Evolutionary conservation across 2,797 vertebrate genomes (phyloP), one percentile per base, ranked within the genome.

Genomic region (Cyprinodon diabolis): DNA sequence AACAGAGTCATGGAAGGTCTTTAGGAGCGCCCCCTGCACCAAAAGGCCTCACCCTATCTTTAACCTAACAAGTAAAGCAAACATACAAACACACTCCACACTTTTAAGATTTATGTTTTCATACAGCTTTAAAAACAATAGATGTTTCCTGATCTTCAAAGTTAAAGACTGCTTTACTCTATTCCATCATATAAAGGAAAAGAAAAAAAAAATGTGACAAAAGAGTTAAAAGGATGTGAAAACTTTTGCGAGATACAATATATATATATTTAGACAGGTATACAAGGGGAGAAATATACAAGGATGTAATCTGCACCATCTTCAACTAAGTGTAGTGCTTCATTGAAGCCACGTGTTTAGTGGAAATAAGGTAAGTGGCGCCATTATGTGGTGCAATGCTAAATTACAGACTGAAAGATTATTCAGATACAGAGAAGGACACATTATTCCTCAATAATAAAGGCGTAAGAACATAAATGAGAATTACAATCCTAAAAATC

Each of bases 301-400:
- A 30, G 30, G 30, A 69, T 25, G 4, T 43, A 56, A 43, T 25
- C 17, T 6, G 47, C 13, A 35, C 8, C 6, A 14, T 7, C 13
- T n/a, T 65, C 21, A 45, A 12, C 40, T 10, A 21, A 1, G 21
- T 65, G 49, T 4, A 35, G 19, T 30, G 30, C 66, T 54, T 68
- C 6, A 40, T n/a, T 19, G 25, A 67, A 76, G 62, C 5, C 69
- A 9, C 1, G 47, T 0, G 37, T 54, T 69, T 69, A 23, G 23
- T 69, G 30, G 71, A 85, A 89, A 87, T 66, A 66, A 75, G 79
- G 78, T 49, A 71, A 80, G 30, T 92, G 86, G 89, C 90, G 91
- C 91, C 92, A 17, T 73, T 68, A 66, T 52, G 90, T 87, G 92
- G 92, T 58, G 17, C 48, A 35, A 79, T 65, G 62, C 66, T 21